phyloP scores from a whole-genome alignment of 2,113 vertebrate species.

The Uropsilus gracilis region DNA sequence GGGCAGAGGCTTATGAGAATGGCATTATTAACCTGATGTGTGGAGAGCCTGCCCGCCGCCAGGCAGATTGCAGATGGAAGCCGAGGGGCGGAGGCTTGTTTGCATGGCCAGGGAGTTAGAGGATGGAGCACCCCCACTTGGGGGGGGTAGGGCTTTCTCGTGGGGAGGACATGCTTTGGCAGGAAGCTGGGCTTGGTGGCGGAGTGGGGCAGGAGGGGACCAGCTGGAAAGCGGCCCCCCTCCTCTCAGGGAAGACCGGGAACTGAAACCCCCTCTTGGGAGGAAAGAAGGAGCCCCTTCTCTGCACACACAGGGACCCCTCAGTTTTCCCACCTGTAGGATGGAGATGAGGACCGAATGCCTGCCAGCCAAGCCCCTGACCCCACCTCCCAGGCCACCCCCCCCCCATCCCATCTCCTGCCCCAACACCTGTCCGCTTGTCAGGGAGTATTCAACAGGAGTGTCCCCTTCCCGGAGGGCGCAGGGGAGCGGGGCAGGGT shows the following conservation, averaged over 20 bases:
- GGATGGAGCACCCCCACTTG: neutral
- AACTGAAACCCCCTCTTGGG: neutral
- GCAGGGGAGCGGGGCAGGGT: neutral
- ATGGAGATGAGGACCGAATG: neutral
- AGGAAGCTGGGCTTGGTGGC: neutral
- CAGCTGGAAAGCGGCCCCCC: neutral
- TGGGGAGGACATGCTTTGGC: neutral
- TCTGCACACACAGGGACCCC: neutral
- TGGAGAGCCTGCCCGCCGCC: slow-evolving; percentile 41
- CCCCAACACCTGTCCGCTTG: slow-evolving; percentile 68
- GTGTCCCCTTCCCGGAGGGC: accelerated
- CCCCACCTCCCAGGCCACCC: neutral
- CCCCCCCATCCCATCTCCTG: neutral
- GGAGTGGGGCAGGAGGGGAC: too few relatives aligned
- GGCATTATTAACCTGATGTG: slow-evolving; percentile 67
- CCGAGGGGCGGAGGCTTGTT: neutral
- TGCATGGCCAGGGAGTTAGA: neutral
- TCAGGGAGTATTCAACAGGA: neutral
- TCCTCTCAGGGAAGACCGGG: neutral
- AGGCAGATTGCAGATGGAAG: neutral
- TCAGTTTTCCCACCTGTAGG: neutral
- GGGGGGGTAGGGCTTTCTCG: neutral
- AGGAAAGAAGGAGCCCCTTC: neutral
- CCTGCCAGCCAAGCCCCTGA: neutral
- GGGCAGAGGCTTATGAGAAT: slow-evolving; percentile 70